Evolutionary conservation across 2,888 invertebrate species (phyloP), one percentile per base, ranked within the genome.

Genomic region (Hybos culiciformis): DNA sequence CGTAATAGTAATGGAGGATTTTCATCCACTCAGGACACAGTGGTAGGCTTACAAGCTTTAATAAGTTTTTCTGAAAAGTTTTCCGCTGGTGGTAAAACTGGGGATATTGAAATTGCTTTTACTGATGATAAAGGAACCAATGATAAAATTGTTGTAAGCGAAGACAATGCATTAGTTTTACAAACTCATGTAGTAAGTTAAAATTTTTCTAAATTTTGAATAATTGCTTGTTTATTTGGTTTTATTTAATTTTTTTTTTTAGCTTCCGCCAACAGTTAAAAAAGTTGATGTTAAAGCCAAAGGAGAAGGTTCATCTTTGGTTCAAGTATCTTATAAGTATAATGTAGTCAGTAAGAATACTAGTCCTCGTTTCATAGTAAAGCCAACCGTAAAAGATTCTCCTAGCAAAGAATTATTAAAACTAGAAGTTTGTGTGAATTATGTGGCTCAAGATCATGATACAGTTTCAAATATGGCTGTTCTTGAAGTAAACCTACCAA

Each of bases 401-500:
- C 83, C 86, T 2, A 80, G 82, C 48, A n/a, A n/a, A n/a, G 74
- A 83, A 58, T 78, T 83, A 51, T 68, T 91, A 45, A 80, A 83
- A 54, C 71, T 92, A 14, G 86, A 86, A 8, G 74, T 90, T 44
- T 92, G 92, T 56, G 75, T 82, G 40, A 80, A 80, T 75, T 85
- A 70, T 40, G 40, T 55, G 3, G 58, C 58, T 0, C 45, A 51
- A 1, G 54, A 54, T 6, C 44, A 44, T 2, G 53, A 54, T 12
- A 55, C 54, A 8, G 55, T 73, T 26, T 79, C 81, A 47, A 93
- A 93, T 51, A 83, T 93, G 79, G 85, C 88, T 11, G 81, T 93
- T 1, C 82, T 93, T 73, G 90, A 91, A 56, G 82, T 93, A 0
- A 78, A 78, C 47, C 70, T 94, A 45, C 91, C 92, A 0, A 91